Percentiles rank a stretch among this genome's conserved stretches.
Conservation (phyloP, 2,113 vertebrate species). For the Ailuropoda melanoleuca region DNA sequence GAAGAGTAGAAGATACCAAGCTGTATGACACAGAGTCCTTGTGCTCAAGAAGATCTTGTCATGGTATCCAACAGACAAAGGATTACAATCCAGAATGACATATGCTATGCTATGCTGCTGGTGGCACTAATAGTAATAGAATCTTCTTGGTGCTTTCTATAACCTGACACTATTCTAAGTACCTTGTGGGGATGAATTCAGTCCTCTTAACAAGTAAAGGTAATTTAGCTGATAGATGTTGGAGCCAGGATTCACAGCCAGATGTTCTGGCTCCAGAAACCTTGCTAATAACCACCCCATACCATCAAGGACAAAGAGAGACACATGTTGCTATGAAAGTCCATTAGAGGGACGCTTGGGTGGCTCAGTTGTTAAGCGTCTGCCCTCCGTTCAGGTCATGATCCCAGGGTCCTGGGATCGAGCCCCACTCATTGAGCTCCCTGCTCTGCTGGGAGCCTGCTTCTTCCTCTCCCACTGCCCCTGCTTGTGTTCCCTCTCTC, state of each 20-base stretch:
- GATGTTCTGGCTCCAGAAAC: not conserved
- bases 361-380: no score
- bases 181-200: not conserved
- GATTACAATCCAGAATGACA: not conserved
- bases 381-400: no score
- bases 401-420: no score
- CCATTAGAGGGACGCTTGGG: not conserved
- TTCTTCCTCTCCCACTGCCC: no score
- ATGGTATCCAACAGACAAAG: not conserved
- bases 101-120: not conserved
- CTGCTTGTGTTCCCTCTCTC: no score
- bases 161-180: not conserved
- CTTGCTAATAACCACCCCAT: not conserved
- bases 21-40: not conserved
- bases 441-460: no score
- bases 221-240: not conserved
- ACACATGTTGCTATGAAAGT: not conserved
- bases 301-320: not conserved
- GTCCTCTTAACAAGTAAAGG: not conserved
- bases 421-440: no score
- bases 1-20: not conserved
- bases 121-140: not conserved
- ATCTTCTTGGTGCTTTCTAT: not conserved
- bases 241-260: not conserved
- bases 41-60: not conserved